Conservation (phyloP, 2,888 invertebrate species). For the Hymenopus coronatus region DNA sequence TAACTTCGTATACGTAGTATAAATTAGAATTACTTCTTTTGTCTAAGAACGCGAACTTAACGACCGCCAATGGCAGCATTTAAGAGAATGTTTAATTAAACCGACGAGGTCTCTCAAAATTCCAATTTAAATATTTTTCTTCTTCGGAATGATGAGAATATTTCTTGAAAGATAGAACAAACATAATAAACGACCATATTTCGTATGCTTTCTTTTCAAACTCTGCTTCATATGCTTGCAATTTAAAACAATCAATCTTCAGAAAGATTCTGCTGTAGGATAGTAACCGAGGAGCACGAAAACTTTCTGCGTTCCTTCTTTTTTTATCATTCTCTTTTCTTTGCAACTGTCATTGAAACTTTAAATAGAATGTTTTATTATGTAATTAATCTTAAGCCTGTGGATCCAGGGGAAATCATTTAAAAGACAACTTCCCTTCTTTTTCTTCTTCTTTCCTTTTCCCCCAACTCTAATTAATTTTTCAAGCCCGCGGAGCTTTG, state of each 20-base stretch:
- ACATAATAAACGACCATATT: neutral
- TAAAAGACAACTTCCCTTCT: slow-evolving; percentile 32
- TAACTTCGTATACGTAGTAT: too few species aligned
- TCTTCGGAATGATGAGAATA: neutral
- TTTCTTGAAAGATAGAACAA: neutral
- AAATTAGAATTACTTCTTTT: neutral
- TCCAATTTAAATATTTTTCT: slow-evolving; percentile 36
- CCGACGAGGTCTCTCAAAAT: neutral
- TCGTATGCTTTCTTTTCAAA: neutral
- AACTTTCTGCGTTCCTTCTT: neutral
- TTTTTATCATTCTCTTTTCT: neutral
- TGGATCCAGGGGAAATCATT: slow-evolving; percentile 34
- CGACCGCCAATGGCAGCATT: neutral
- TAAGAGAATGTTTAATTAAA: neutral
- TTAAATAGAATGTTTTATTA: slow-evolving; percentile 35
- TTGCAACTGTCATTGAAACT: slow-evolving; percentile 33
- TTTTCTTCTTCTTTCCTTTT: neutral
- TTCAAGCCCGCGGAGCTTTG: slow-evolving; percentile 32
- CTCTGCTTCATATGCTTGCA: neutral
- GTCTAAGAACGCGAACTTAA: neutral
- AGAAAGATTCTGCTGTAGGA: slow-evolving; percentile 3
- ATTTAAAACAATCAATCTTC: slow-evolving; percentile 30
- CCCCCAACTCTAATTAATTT: slow-evolving; percentile 33
- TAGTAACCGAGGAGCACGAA: neutral
- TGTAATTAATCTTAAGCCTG: slow-evolving; percentile 33